Base-by-base conservation (phyloP, 2,888 invertebrate species). In the Tubiluchus corallicola region DNA sequence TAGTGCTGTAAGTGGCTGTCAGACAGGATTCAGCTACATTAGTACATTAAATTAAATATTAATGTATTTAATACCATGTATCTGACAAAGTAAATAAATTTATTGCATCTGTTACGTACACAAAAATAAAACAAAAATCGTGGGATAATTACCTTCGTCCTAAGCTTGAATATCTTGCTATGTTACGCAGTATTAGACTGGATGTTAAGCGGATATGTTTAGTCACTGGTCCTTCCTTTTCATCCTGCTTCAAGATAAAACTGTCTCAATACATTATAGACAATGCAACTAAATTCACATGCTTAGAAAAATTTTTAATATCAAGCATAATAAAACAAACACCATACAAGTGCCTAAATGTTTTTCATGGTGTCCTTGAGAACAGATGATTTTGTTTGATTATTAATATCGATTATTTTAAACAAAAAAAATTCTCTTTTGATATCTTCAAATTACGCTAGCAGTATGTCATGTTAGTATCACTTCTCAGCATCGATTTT, bases 181-280 rank as follows among this genome's bases (percentile, higher is more conserved):
- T 77, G 74, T 98, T 98, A 63, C 96, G 77, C 60, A 98, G 73
- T 62, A 96, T 94, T 44, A 98, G 74, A 51, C 94, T 87, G 50
- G 94, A 84, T 41, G 98, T 96, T 57, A 98, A 71, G 51, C 98
- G 76, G 65, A 98, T 92, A 68, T 96, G 96, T 71, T 96, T 96
- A 43, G 98, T 96, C 40, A 98, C 92, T 40, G 96, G 96, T 38
- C 96, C 96, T 70, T 98, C 96, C 64, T 90, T 87, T 64, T 90
- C 90, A 65, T 96, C 94, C 87, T 88, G 68, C 29, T 71, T 68
- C 55, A 53, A 37, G 29, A 52, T 40, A 45, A 29, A 47, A 41
- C n/a, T n/a, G n/a, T n/a, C n/a, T n/a, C n/a, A n/a, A n/a, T n/a
- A n/a, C n/a, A 41, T 38, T n/a, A 15, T 18, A 42, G 13, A 17